Percentiles rank a stretch among this genome's conserved stretches.
Evolutionary conservation across 1,140 invertebrate genomes (phyloP).

Genomic region (Hylyphantes graminicola): DNA sequence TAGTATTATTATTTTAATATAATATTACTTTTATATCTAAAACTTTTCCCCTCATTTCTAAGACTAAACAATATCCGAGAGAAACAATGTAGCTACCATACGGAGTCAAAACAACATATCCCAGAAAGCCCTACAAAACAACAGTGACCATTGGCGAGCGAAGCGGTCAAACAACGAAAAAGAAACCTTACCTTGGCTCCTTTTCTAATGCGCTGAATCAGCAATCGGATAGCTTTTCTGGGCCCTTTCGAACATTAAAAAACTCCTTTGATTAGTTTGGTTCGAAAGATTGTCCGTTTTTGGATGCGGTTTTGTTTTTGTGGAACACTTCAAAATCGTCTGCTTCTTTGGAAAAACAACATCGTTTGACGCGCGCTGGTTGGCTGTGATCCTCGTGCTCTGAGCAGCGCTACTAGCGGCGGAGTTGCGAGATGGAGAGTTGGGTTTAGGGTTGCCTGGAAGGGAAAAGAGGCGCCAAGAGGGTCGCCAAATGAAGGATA

Average conservation of each 20-base stretch:
- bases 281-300: no score
- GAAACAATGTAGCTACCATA: no score
- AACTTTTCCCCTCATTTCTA: no score
- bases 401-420: conserved; percentile 38
- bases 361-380: conserved; percentile 48
- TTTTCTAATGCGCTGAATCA: background rate
- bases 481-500: background rate
- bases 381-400: conserved; percentile 54
- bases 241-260: no score
- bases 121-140: background rate
- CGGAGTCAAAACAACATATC: no score
- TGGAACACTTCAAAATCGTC: conserved; percentile 2
- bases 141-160: conserved; percentile 9
- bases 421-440: conserved; percentile 6
- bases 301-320: no score
- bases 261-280: no score
- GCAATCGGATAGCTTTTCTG: background rate
- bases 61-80: no score
- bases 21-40: no score
- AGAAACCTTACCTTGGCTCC: conserved; percentile 26
- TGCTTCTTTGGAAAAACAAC: conserved; percentile 47
- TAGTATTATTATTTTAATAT: no score
- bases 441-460: conserved; percentile 39
- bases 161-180: conserved; percentile 49
- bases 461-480: conserved; percentile 6